Evolutionary conservation across 2,113 vertebrate genomes (phyloP).

Genomic region (Sinocyclocheilus anophthalmus): DNA sequence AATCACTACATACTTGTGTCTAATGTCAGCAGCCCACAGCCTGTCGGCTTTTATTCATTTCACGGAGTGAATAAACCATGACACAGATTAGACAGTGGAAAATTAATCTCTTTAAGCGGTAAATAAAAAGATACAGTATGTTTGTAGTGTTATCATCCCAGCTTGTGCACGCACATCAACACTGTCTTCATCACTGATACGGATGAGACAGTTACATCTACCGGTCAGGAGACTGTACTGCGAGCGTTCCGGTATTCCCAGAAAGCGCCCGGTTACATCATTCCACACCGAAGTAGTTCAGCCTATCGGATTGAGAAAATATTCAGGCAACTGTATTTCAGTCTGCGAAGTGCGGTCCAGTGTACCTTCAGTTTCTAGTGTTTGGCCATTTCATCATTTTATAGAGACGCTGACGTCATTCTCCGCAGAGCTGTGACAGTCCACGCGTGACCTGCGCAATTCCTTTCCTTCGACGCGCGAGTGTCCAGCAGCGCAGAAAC

Average conservation of each 20-base stretch:
- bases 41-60: background rate
- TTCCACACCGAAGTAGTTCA: background rate
- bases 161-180: background rate
- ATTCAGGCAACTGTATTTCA: constrained; percentile 5
- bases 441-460: constrained; percentile 47
- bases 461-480: background rate
- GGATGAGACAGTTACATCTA: constrained; percentile 41
- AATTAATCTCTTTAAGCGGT: constrained; percentile 35
- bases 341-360: background rate
- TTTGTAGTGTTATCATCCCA: constrained; percentile 37
- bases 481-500: constrained; percentile 31
- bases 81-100: constrained; percentile 42
- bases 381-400: constrained; percentile 27
- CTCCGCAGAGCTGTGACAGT: constrained; percentile 49
- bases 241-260: constrained; percentile 39
- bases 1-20: background rate
- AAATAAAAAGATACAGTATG: constrained; percentile 33
- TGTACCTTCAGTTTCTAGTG: background rate
- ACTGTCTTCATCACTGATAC: constrained; percentile 32
- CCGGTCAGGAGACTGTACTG: constrained; percentile 24
- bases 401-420: constrained; percentile 47
- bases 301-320: background rate
- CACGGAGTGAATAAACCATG: constrained; percentile 23
- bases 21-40: constrained; percentile 12
- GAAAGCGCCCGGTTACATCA: constrained; percentile 44